Conservation (phyloP, 2,113 vertebrate species). For the Mola mola region DNA sequence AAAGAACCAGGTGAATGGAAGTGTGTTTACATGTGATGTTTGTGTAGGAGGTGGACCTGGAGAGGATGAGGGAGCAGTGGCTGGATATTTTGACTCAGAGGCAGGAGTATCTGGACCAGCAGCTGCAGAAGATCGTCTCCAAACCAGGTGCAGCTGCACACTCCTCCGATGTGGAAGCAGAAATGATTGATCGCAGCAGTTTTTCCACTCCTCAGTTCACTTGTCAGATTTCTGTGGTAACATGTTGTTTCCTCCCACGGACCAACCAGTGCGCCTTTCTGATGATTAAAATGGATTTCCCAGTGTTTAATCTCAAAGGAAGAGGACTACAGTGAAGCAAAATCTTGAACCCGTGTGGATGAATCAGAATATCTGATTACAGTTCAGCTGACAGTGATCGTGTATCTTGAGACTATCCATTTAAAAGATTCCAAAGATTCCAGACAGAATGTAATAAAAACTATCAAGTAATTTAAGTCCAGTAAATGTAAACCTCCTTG, state of each 20-base stretch:
- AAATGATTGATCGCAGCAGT: background rate
- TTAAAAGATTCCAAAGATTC: too few relatives aligned
- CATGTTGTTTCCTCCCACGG: too few relatives aligned
- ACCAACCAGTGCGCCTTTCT: background rate
- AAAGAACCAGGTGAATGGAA: too few relatives aligned
- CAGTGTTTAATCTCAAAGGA: background rate
- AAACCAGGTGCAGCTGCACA: slow-evolving; percentile 77
- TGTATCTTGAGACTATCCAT: too few relatives aligned
- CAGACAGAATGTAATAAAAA: too few relatives aligned
- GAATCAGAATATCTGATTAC: too few relatives aligned
- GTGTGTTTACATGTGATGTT: slow-evolving; percentile 7
- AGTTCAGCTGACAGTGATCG: too few relatives aligned
- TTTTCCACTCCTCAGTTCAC: background rate
- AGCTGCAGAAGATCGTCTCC: slow-evolving; percentile 90
- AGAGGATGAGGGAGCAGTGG: slow-evolving; percentile 92
- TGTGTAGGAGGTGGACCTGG: slow-evolving; percentile 91
- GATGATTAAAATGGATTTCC: background rate
- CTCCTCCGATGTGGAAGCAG: background rate
- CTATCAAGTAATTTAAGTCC: too few relatives aligned
- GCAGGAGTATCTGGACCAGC: slow-evolving; percentile 95
- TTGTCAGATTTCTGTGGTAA: background rate
- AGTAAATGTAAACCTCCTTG: too few relatives aligned
- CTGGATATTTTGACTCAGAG: slow-evolving; percentile 88
- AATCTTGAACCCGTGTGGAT: too few relatives aligned
- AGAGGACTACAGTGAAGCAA: too few relatives aligned